Evolutionary conservation across 1,140 invertebrate species (phyloP).

Genomic region (Orchesella cincta): DNA sequence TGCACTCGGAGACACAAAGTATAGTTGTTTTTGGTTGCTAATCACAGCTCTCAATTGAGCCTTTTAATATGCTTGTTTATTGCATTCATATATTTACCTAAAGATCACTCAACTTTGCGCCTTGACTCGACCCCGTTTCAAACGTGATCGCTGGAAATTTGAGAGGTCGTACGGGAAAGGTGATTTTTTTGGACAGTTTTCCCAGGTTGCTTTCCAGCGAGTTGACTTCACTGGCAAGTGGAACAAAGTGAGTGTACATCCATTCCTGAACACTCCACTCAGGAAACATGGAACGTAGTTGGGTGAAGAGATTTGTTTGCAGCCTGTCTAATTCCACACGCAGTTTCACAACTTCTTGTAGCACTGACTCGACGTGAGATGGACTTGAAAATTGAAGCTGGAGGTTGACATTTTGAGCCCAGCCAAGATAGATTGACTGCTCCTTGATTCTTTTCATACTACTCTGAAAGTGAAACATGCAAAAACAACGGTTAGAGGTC

Average conservation of each 20-base stretch:
- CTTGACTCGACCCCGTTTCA: no score
- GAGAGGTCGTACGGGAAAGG: slow-evolving; percentile 47
- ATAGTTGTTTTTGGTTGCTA: no score
- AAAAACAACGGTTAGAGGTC: slow-evolving; percentile 47
- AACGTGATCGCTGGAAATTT: no score
- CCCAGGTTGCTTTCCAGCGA: slow-evolving; percentile 40
- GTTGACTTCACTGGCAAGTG: slow-evolving; percentile 51
- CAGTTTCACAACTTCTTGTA: slow-evolving; percentile 50
- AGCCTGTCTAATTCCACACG: slow-evolving; percentile 51
- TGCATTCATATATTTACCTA: no score
- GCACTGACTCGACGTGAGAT: slow-evolving; percentile 54
- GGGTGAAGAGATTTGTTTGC: slow-evolving; percentile 49
- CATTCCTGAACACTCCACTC: slow-evolving; percentile 55
- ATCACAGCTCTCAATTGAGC: no score
- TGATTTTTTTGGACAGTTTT: slow-evolving; percentile 40
- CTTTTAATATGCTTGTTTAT: no score
- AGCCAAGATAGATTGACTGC: slow-evolving; percentile 54
- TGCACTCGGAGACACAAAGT: no score
- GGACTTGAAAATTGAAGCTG: slow-evolving; percentile 56
- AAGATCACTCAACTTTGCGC: no score
- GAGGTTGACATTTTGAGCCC: slow-evolving; percentile 55
- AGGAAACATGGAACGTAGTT: slow-evolving; percentile 53
- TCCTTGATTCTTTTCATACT: slow-evolving; percentile 47
- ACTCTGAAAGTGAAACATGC: slow-evolving; percentile 29
- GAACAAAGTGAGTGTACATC: slow-evolving; percentile 53